Evolutionary conservation across 2,888 invertebrate species (phyloP), one percentile per base, ranked within the genome.

Genomic region (Parnassius glacialis): DNA sequence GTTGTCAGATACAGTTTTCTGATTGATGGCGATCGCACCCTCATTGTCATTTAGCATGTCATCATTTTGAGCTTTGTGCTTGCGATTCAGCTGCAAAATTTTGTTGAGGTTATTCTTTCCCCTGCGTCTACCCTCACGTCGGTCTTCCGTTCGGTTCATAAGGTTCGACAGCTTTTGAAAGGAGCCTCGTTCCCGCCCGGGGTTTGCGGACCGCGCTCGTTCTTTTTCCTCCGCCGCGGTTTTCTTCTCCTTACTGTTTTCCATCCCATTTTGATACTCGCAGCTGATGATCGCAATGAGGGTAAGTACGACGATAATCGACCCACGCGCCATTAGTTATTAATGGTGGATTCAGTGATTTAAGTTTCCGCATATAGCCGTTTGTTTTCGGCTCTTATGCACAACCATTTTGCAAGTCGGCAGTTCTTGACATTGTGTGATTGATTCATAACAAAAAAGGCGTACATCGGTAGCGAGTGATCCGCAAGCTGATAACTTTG

Each of bases 151-250:
- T 2, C 78, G 71, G 66, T 89, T 88, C 79, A 88, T 74, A 9
- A 88, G 64, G n/a, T 67, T 69, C 5, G 76, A 77, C 45, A 90
- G 70, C 65, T 84, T 81, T 43, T 85, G 80, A 34, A 90, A 72
- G 1, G 89, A 83, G 2, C 87, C 84, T 7, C 76, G 74, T 45
- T 84, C 81, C 9, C 78, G 76, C 0, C 78, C 80, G 0, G 87
- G 83, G 57, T 72, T 79, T 0, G 88, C 87, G 1, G 85, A 85
- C 11, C 88, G 72, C 3, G 81, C 70, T 62, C 81, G 81, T 60
- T 83, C 87, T 66, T 81, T 90, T 85, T 90, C 87, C 88, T 85
- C 61, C 90, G 80, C 90, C 90, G 89, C 0, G 88, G 90, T 69
- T 78, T 87, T 83, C 78, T 81, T 74, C 78, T 79, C 73, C 83